A percentile compares a stretch with the other conserved stretches of the same genome.
These are phyloP conservation scores for Apodemia mormo DNA, from an alignment of 2,888 invertebrate species.

Conservation along the genomic window DNA sequence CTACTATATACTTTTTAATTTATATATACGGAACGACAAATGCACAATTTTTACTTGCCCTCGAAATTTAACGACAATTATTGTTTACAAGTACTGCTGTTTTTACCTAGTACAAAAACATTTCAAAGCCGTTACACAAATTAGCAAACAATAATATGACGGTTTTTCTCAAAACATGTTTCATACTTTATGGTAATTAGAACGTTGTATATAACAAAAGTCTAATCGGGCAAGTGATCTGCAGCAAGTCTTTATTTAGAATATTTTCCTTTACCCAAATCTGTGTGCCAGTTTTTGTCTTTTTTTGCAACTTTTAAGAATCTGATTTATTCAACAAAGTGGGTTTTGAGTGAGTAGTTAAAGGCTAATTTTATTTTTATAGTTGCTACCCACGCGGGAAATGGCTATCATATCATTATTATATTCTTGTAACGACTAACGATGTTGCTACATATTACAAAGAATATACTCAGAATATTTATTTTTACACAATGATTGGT, in stretches of 20 bases:
- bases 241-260: neutral
- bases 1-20: too few species aligned
- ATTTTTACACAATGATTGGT: neutral
- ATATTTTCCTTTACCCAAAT: slow-evolving; percentile 2
- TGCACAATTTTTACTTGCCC: neutral
- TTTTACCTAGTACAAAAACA: neutral
- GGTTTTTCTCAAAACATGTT: neutral
- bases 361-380: slow-evolving; percentile 6
- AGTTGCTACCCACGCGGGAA: neutral
- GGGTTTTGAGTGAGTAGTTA: neutral
- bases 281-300: neutral
- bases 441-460: neutral
- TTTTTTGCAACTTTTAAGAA: slow-evolving; percentile 1
- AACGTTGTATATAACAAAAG: neutral
- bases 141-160: neutral
- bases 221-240: neutral
- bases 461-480: neutral
- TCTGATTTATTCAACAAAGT: neutral
- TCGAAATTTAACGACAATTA: neutral
- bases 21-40: neutral
- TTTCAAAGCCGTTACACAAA: slow-evolving; percentile 8
- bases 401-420: neutral
- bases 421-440: neutral
- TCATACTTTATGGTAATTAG: neutral
- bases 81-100: neutral